Base-by-base conservation (phyloP, 2,888 invertebrate genomes). In the Eulithis prunata region DNA sequence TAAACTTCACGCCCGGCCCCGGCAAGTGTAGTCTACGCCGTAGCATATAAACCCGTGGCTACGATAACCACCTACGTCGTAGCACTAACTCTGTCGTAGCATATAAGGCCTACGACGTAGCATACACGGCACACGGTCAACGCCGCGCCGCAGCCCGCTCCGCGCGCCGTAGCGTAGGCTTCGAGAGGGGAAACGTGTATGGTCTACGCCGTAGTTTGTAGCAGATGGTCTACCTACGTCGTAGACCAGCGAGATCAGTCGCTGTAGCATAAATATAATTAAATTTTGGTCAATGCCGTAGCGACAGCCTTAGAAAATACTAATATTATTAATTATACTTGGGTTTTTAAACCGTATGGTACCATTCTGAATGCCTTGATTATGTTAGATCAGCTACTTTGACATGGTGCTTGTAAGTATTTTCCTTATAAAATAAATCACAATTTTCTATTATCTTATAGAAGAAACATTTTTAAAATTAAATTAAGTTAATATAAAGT, bases 401-500 rank as follows among this genome's bases (percentile, higher is more conserved):
- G 12, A 32, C 52, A 52, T 52, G 32, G 32, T 51, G 3, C 28
- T 51, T 46, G 12, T 10, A 21, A 14, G 5, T 47, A 8, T 49
- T 21, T 21, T 13, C 10, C 21, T 49, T 49, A 49, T 45, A 38
- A 49, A 57, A 57, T 57, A 41, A 49, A 56, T 36, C 36, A 53
- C 52, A 38, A 36, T 47, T 12, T 13, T 10, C 46, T 38, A 43
- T 47, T 57, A 57, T 38, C 43, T 57, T 52, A 59, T 41, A 51
- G 49, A 49, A 49, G 49, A 49, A 32, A 32, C 52, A 32, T 45
- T 45, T 4, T 32, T 0, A n/a, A 61, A 60, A 60, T 53, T 45
- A 45, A 59, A 51, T 11, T 41, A 52, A 11, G 47, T 62, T 56
- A 49, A 62, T 66, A 58, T 45, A 41, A 51, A 62, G 51, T 59